Base-by-base conservation (phyloP, 2,113 vertebrate species). In the Hippolais icterina region DNA sequence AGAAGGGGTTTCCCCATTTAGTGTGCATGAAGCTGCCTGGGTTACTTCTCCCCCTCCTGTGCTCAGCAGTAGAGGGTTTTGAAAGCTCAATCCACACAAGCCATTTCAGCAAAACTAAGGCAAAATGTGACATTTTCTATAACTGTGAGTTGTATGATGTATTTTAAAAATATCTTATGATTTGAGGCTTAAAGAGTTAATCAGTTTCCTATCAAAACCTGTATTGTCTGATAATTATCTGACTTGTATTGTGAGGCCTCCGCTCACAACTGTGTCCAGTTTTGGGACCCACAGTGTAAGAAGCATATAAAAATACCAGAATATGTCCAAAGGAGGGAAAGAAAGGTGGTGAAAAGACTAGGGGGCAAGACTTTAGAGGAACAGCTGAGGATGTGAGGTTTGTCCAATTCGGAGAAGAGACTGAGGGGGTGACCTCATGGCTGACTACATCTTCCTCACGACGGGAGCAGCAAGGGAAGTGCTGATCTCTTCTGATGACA, bases 231-330 rank as follows among this genome's bases (percentile, higher is more conserved):
- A 20, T 75, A 47, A 37, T 63, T 83, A 7, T 37, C 47, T 54
- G 17, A 41, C 6, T 41, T 50, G 6, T 31, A 2, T 33, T 61
- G 14, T 49, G 56, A 47, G 56, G 18, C 12, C 42, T 59, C 24
- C 5, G 37, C 11, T 70, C 0, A 0, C 74, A 31, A 6, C 15
- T 54, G 70, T 41, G 54, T 68, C n/a, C 47, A 53, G 20, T 54
- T 76, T 59, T 83, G 35, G 31, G 12, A 6, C 41, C 12, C 47
- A 33, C 14, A 23, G 31, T 53, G 41, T 54, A 33, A 60, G 61
- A 47, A 56, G 18, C 10, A 6, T 63, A 15, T 47, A 69, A 49
- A 83, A 90, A 53, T 49, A 69, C 8, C 63, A 69, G 41, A 54
- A 23, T 22, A 8, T 37, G 8, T 63, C 54, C 18, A 63, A 37